Conservation (phyloP, 92 coral and sea anemone genomes). For the Epizoanthus scotinus region DNA sequence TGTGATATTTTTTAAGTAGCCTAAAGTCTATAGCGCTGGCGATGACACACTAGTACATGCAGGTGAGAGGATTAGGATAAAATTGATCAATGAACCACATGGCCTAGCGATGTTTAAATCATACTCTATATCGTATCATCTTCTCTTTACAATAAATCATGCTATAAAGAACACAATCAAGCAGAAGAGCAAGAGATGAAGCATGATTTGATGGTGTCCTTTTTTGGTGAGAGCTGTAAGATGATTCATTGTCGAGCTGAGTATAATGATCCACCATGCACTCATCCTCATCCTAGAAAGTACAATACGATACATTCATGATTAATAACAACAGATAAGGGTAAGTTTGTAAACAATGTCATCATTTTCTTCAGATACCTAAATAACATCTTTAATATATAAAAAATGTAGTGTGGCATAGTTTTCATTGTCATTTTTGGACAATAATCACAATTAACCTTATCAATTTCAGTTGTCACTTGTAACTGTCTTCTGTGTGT, state of each 20-base stretch:
- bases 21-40: too few species aligned
- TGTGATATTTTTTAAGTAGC: too few species aligned
- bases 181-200: slow-evolving; percentile 82
- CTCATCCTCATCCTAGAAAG: slow-evolving; percentile 91
- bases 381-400: not conserved
- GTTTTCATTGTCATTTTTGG: too few species aligned
- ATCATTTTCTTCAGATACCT: not conserved
- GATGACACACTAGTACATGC: too few species aligned
- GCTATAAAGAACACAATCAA: slow-evolving; percentile 90
- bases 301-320: slow-evolving; percentile 2
- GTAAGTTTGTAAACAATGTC: not conserved
- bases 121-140: slow-evolving; percentile 34
- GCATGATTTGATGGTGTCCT: slow-evolving; percentile 97
- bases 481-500: too few species aligned
- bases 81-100: not conserved
- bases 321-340: too few species aligned
- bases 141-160: slow-evolving; percentile 82
- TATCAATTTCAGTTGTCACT: too few species aligned
- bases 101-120: not conserved
- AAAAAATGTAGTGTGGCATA: too few species aligned
- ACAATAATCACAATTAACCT: too few species aligned
- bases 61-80: not conserved
- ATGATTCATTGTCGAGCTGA: slow-evolving; percentile 90
- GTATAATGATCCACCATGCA: slow-evolving; percentile 80
- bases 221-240: slow-evolving; percentile 87